Evolutionary conservation across 2,888 invertebrate species (phyloP), one percentile per base, ranked within the genome.

Genomic region (Orthonychiurus folsomi): DNA sequence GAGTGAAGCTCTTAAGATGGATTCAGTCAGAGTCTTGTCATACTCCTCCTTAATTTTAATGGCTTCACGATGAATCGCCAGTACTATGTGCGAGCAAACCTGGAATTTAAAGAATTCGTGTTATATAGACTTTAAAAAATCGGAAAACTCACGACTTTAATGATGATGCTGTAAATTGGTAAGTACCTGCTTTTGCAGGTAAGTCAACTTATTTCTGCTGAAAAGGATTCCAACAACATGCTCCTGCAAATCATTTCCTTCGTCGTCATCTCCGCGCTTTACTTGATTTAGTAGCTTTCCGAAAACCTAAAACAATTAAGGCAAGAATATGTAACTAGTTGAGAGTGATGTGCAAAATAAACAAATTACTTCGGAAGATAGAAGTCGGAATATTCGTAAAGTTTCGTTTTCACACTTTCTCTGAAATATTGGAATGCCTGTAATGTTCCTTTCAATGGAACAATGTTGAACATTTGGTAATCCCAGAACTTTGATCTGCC

Each of bases 201-300:
- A 89, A 0, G 93, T 93, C 25, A 96, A 80, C 77, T 94, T 93
- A 76, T 92, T 92, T 57, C 94, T 84, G 63, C 93, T 92, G 78
- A 95, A 96, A 56, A 96, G 80, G 73, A 96, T 95, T 65, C 95
- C 94, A 54, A 95, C 95, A 84, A 96, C 93, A 76, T 95, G 95
- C 75, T 95, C 95, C 53, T 93, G 85, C 5, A 96, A 80, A 75
- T 93, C 91, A 56, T 85, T 81, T 25, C 83, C 83, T 69, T 76
- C 81, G 74, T 75, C 81, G 77, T 75, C 79, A 62, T 75, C 75
- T 26, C 74, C 73, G 3, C 69, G 63, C 48, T 71, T 70, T 1
- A 68, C 60, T 18, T 69, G 67, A 48, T 68, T 70, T 59, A 73
- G 85, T 2, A 94, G 80, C 76, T 91, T 91, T 0, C 94, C 94